Conservation (phyloP, 2,888 invertebrate species). For the Venusia cambrica region DNA sequence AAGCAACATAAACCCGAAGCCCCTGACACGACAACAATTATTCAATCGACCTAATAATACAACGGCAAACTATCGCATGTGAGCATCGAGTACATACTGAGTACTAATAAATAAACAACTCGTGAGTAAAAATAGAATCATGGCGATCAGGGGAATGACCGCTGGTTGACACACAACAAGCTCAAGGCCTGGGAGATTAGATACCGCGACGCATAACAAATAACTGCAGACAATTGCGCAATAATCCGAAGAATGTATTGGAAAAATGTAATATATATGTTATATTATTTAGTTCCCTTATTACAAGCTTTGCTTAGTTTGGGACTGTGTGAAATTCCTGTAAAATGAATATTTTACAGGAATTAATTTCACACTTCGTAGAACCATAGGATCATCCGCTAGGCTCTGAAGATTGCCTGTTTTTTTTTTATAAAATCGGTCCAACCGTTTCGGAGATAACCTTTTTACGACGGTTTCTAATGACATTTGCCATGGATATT, state of each 20-base stretch:
- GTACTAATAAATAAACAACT: slow-evolving; percentile 68
- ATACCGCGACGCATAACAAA: slow-evolving; percentile 70
- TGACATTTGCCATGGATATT: too few species aligned
- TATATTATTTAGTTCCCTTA: too few species aligned
- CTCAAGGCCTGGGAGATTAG: slow-evolving; percentile 78
- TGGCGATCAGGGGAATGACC: slow-evolving; percentile 71
- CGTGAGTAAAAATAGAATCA: slow-evolving; percentile 68
- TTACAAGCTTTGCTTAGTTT: too few species aligned
- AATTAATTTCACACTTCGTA: too few species aligned
- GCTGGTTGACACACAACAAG: slow-evolving; percentile 75
- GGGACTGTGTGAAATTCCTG: too few species aligned
- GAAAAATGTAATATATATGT: slow-evolving; percentile 10
- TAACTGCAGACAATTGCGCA: slow-evolving; percentile 60
- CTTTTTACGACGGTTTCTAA: too few species aligned
- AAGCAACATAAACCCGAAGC: slow-evolving; percentile 24
- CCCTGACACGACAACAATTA: slow-evolving; percentile 43
- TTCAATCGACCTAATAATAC: slow-evolving; percentile 45
- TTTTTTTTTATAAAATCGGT: too few species aligned
- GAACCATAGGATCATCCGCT: too few species aligned
- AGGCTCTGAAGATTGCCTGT: too few species aligned
- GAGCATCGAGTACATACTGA: too few species aligned
- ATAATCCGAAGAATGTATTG: slow-evolving; percentile 37
- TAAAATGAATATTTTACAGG: too few species aligned
- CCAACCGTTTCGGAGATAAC: too few species aligned
- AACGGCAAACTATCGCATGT: slow-evolving; percentile 44